Conservation (phyloP, 92 coral and sea anemone genomes). For the Parazoanthus atlanticus region DNA sequence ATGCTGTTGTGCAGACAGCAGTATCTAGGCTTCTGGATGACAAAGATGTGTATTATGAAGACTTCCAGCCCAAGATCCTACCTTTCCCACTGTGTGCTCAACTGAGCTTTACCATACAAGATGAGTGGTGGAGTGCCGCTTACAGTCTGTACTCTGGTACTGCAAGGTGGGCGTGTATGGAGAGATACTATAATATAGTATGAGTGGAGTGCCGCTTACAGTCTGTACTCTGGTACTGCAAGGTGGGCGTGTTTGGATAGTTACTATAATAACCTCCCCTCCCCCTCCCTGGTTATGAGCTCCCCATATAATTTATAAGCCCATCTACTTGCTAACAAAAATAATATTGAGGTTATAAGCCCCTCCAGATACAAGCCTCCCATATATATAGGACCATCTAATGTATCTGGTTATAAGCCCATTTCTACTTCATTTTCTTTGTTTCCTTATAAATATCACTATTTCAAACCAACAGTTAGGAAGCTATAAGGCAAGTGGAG, state of each 20-base stretch:
- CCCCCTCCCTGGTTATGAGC: too few relatives aligned
- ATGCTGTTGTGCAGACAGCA: constrained; percentile 91
- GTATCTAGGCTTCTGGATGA: constrained; percentile 86
- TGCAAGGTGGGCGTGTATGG: constrained; percentile 60
- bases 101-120: constrained; percentile 80
- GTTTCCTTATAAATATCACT: too few relatives aligned
- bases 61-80: constrained; percentile 82
- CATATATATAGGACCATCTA: too few relatives aligned
- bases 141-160: constrained; percentile 88
- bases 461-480: too few relatives aligned
- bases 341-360: too few relatives aligned
- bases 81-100: constrained; percentile 79
- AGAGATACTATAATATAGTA: background rate
- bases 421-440: too few relatives aligned
- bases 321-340: too few relatives aligned
- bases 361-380: too few relatives aligned
- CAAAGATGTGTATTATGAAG: constrained; percentile 80
- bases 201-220: background rate
- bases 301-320: too few relatives aligned
- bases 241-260: constrained; percentile 55
- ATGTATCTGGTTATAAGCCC: too few relatives aligned
- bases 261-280: background rate
- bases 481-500: too few relatives aligned
- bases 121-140: constrained; percentile 95
- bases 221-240: constrained; percentile 78